Evolutionary conservation across 2,888 invertebrate species (phyloP), one percentile per base, ranked within the genome.

Genomic region (Ditula angustiorana): DNA sequence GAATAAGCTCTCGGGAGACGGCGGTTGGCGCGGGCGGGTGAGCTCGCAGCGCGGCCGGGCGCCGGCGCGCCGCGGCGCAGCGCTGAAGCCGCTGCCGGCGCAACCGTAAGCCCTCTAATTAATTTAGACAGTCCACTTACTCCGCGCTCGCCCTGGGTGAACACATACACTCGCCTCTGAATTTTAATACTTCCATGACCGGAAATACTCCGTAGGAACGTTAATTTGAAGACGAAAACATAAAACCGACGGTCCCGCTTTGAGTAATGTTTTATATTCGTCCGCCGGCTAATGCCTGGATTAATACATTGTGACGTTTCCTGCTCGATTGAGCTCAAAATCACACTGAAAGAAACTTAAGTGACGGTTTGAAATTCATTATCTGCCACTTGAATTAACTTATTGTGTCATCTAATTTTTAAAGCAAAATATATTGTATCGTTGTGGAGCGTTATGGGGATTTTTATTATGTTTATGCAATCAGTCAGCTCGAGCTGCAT

Each of bases 121-220:
- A 90, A 88, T 90, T 90, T 83, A 85, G 87, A 87, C 88, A 86
- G 86, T 82, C 86, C 88, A 86, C 88, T 88, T 85, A 86, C 75
- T 78, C 81, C 72, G 71, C 78, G 77, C 78, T 80, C 74, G 71
- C 75, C 82, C 79, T 79, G 72, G 78, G 72, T 74, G 80, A 82
- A 82, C 85, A 85, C 75, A 81, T 84, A 81, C 82, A 82, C 74
- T 82, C 74, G 78, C 78, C 78, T 78, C 73, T 64, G 73, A 78
- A 74, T 74, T 76, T 82, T 82, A 80, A 80, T 82, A 81, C 81
- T 79, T 79, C 79, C 76, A 78, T 73, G 77, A 77, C 76, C 86
- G 86, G 86, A 87, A 86, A 84, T 80, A 82, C 84, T 86, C 85
- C 82, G 79, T 83, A 79, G 81, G 80, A 77, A 78, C 77, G 79